Evolutionary conservation across 1,140 invertebrate species (phyloP), one percentile per base, ranked within the genome.

Genomic region (Dinoponera quadriceps): DNA sequence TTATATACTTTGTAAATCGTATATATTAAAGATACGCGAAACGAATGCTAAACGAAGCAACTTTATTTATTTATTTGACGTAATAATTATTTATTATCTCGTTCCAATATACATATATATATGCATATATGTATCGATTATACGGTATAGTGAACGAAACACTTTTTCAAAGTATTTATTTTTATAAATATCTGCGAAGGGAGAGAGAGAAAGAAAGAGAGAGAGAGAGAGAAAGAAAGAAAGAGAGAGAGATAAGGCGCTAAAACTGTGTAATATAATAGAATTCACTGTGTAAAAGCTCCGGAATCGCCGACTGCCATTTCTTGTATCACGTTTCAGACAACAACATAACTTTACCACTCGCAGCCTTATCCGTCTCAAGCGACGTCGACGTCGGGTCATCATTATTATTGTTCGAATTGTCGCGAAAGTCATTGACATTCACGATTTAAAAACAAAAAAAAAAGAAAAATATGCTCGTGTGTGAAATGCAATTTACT

Each of bases 31-130:
- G 85, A 89, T 91, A 88, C 83, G 88, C 93, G 91, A 93, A 92
- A 90, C 90, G 90, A 69, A 94, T 91, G 90, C 90, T 90, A 86
- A 93, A 92, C 86, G 91, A 90, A 89, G 90, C 88, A 93, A 94
- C 93, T 92, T 44, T 94, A 94, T 94, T 94, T 94, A 93, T 94
- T 94, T 94, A 93, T 94, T 94, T 94, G 91, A 93, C 91, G 93
- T 92, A 86, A 94, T 92, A 92, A 93, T 93, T 94, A 92, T 94
- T 93, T 88, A 92, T 89, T 91, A 91, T 80, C 55, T 86, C 77
- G 86, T 87, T 89, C 87, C 89, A 84, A 91, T 88, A 89, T 92
- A 60, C 22, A 60, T 60, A 59, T 60, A 62, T 62, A 62, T 62
- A 18, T 63, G 7, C 48, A 66, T 77, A 44, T 44, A 44, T 11